Base-by-base conservation (phyloP, 1,140 invertebrate species). In the Gonioctena quinquepunctata region DNA sequence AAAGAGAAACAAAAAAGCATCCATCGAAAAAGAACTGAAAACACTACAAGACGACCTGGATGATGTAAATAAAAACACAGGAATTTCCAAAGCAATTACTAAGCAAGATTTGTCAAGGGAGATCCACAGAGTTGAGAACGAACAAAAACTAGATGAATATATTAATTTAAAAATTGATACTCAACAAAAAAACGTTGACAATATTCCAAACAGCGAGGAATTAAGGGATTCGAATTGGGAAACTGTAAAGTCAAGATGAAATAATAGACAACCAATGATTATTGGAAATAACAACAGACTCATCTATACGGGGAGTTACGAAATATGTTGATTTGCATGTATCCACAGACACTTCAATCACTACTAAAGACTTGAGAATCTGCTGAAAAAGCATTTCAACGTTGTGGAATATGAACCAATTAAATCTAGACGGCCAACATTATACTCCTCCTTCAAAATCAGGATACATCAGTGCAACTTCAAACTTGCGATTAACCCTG, bases 221-320 rank as follows among this genome's bases (percentile, higher is more conserved):
- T 7, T 16, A 16, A 54, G 5, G 50, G 18, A 54, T 54, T 54
- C 21, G 11, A 54, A 21, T 54, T 54, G 50, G 50, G 5, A 54
- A 54, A 54, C 50, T 7, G 50, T 54, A 8, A 54, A 22, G 18
- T 16, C 50, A 54, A 54, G 50, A 0, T 16, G 18, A 54, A 54
- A 54, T 54, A 19, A 54, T 22, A 54, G 50, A 54, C 50, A 4
- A 8, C 50, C 50, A 21, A 54, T 21, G 18, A 54, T 54, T 54
- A 54, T 54, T 54, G 13, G 50, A 54, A 54, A 54, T 16, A 21
- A 54, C 50, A 54, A 54, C 16, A 54, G 50, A 54, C 18, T 54
- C 50, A 54, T 54, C 6, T 0, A 52, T 52, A 52, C 8, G 50
- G 50, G 50, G 50, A 4, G 50, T 52, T 2, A 11, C 13, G 50